These are phyloP conservation scores for Hofmannophila pseudospretella DNA, from an alignment of 2,888 invertebrate species.

Conservation along the genomic window DNA sequence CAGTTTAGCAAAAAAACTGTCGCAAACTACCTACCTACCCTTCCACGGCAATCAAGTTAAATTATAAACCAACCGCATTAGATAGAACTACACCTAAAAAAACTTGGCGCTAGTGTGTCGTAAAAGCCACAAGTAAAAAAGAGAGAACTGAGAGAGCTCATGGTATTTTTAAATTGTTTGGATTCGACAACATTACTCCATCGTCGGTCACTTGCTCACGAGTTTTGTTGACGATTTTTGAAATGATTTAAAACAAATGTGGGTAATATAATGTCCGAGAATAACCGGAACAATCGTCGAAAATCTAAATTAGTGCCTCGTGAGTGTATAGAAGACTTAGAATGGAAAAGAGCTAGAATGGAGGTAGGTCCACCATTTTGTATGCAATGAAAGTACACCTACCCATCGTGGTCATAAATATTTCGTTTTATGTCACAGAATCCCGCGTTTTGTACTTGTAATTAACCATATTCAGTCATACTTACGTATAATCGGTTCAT, in stretches of 20 bases:
- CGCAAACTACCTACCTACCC: not conserved
- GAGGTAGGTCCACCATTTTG: constrained; percentile 27
- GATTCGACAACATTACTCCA: not conserved
- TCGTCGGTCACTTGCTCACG: not conserved
- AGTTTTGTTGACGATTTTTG: not conserved
- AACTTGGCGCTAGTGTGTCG: not conserved
- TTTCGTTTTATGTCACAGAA: not conserved
- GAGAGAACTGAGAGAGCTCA: too few species aligned
- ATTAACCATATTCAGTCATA: not conserved
- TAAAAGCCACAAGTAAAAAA: not conserved
- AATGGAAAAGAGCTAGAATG: constrained; percentile 13
- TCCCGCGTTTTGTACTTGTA: not conserved
- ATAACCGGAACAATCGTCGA: constrained; percentile 25
- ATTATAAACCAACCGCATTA: not conserved
- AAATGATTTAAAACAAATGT: not conserved
- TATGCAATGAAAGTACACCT: constrained; percentile 1
- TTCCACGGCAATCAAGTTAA: not conserved
- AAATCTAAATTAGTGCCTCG: constrained; percentile 36
- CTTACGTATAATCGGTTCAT: not conserved
- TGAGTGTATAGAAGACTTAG: constrained; percentile 17
- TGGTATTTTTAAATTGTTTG: too few species aligned
- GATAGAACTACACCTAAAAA: not conserved
- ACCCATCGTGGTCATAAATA: constrained; percentile 4
- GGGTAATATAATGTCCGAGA: constrained; percentile 8
- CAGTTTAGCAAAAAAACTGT: not conserved